A percentile compares a stretch with the other conserved stretches of the same genome.
Conservation (phyloP, 2,113 vertebrate species). For the Cebidichthys violaceus region DNA sequence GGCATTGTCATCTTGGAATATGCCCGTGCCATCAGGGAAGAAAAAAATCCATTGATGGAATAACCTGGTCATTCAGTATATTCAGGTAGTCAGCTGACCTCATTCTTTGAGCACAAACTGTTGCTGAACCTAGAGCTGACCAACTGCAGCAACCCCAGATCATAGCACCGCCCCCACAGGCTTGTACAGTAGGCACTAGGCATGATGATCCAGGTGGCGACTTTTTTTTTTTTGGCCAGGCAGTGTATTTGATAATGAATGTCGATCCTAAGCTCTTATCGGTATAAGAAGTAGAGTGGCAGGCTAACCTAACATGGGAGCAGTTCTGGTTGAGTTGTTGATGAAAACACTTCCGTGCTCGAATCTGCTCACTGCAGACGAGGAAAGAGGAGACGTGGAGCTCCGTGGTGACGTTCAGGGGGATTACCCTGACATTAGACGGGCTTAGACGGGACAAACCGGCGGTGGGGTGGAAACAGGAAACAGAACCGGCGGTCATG, state of each 20-base stretch:
- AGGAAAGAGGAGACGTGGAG: not conserved
- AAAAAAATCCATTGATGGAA: too few species aligned
- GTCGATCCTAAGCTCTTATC: not conserved
- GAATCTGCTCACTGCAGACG: not conserved
- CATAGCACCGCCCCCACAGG: too few species aligned
- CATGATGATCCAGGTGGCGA: too few species aligned
- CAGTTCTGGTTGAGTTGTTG: not conserved
- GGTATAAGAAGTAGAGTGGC: not conserved
- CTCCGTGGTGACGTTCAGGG: not conserved
- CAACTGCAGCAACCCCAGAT: too few species aligned
- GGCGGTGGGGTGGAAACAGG: conserved; percentile 25
- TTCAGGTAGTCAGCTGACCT: too few species aligned
- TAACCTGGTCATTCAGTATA: too few species aligned
- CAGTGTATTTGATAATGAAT: not conserved
- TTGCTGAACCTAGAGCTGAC: too few species aligned
- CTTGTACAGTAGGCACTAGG: too few species aligned
- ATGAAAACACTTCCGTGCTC: not conserved
- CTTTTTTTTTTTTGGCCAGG: too few species aligned
- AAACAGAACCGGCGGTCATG: conserved; percentile 39
- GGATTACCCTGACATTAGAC: conserved; percentile 51
- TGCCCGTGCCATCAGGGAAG: too few species aligned
- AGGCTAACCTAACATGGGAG: not conserved
- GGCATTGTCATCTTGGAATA: too few species aligned
- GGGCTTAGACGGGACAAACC: conserved; percentile 28
- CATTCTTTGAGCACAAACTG: too few species aligned